phyloP scores from a whole-genome alignment of 2,888 invertebrate species.

The Orthonychiurus folsomi region DNA sequence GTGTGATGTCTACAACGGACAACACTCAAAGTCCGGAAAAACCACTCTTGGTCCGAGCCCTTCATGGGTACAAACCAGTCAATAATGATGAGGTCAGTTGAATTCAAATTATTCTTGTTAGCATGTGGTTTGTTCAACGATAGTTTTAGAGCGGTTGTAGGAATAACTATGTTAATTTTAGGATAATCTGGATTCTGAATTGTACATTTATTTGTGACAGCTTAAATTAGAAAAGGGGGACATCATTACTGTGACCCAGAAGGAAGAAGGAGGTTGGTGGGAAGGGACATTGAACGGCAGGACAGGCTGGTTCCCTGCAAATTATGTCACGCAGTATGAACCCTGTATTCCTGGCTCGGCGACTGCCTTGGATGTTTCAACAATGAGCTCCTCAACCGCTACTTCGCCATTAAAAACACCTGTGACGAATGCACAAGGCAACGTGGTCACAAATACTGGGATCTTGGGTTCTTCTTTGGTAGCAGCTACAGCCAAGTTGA shows the following conservation, averaged over 20 bases:
- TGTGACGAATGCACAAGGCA: background rate
- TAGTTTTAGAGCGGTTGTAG: too few species aligned
- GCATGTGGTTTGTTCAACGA: background rate
- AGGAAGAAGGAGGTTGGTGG: constrained; percentile 98
- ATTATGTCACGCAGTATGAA: constrained; percentile 68
- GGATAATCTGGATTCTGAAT: too few species aligned
- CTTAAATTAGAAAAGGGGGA: constrained; percentile 92
- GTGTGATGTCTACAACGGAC: too few species aligned
- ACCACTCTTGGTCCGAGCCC: constrained; percentile 71
- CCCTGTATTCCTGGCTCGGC: background rate
- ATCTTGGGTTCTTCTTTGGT: background rate
- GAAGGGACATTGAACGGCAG: constrained; percentile 81
- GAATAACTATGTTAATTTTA: too few species aligned
- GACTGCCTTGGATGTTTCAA: background rate
- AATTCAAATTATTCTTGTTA: constrained; percentile 2
- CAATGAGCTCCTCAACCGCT: background rate
- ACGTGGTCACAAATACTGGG: background rate
- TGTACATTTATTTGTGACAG: too few species aligned
- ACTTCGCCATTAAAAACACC: background rate
- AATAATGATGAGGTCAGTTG: constrained; percentile 86
- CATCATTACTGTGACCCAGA: constrained; percentile 90
- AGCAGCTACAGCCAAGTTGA: background rate
- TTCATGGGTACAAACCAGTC: constrained; percentile 86
- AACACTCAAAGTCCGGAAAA: constrained; percentile 14
- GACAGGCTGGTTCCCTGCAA: constrained; percentile 98